Conservation (phyloP, 1,140 invertebrate genomes). For the Bombus affinis region DNA sequence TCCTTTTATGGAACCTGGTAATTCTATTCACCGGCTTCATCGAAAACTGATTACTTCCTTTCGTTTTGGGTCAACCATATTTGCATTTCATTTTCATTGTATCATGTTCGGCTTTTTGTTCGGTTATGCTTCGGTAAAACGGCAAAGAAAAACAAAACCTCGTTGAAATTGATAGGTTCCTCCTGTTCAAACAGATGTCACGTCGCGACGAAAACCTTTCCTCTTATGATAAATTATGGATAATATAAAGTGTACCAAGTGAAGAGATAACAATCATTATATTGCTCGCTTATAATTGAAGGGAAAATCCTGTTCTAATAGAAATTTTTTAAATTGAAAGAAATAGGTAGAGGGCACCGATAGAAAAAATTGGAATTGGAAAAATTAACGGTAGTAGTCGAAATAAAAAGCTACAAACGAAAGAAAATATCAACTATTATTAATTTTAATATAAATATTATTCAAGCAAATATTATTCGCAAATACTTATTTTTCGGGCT, state of each 20-base stretch:
- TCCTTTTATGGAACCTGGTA: conserved; percentile 17
- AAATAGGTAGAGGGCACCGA: background rate
- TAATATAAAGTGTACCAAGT: background rate
- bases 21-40: conserved; percentile 37
- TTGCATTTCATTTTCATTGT: conserved; percentile 50
- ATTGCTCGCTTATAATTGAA: background rate
- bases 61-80: conserved; percentile 50
- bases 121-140: background rate
- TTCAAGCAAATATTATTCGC: too few relatives aligned
- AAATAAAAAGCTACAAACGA: background rate
- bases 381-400: background rate
- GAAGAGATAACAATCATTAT: background rate
- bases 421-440: background rate
- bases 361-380: background rate
- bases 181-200: background rate
- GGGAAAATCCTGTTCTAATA: background rate
- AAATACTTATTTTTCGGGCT: too few relatives aligned
- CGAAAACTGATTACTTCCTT: conserved; percentile 33
- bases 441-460: too few relatives aligned
- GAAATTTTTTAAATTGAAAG: background rate
- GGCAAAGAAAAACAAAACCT: background rate
- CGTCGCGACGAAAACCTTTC: too few relatives aligned
- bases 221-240: background rate
- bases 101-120: conserved; percentile 32
- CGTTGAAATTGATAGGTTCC: conserved; percentile 10